These are phyloP conservation scores for Unio delphinus DNA, from an alignment of 2,888 invertebrate species.

Conservation along the genomic window DNA sequence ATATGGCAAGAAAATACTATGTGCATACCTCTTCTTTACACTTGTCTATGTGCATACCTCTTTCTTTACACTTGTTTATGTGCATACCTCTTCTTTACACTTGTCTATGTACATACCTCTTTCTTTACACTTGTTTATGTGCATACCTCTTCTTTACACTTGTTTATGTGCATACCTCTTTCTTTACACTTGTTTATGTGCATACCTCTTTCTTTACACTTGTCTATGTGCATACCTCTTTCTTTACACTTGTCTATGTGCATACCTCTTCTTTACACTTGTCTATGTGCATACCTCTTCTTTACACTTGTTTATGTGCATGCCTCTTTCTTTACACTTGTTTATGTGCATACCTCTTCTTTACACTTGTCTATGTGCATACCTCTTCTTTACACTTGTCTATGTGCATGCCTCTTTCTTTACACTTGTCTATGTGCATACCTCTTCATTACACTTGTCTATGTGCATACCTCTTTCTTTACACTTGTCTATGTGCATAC, in stretches of 20 bases:
- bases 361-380: no score
- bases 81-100: slow-evolving; percentile 39
- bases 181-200: slow-evolving; percentile 61
- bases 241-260: slow-evolving; percentile 73
- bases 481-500: no score
- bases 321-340: no score
- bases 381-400: no score
- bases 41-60: slow-evolving; percentile 73
- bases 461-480: no score
- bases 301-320: no score
- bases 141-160: slow-evolving; percentile 40
- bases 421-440: no score
- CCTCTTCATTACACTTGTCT: no score
- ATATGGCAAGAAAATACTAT: neutral
- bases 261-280: no score
- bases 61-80: slow-evolving; percentile 62
- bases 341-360: no score
- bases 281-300: no score
- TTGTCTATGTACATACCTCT: slow-evolving; percentile 73
- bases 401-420: no score
- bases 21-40: slow-evolving; percentile 38
- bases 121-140: slow-evolving; percentile 61
- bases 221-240: slow-evolving; percentile 73
- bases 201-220: slow-evolving; percentile 40
- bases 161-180: slow-evolving; percentile 73